Percentiles rank a stretch among this genome's conserved stretches.
Conservation (phyloP, 2,888 invertebrate genomes). For the Stenotaenia linearis region DNA sequence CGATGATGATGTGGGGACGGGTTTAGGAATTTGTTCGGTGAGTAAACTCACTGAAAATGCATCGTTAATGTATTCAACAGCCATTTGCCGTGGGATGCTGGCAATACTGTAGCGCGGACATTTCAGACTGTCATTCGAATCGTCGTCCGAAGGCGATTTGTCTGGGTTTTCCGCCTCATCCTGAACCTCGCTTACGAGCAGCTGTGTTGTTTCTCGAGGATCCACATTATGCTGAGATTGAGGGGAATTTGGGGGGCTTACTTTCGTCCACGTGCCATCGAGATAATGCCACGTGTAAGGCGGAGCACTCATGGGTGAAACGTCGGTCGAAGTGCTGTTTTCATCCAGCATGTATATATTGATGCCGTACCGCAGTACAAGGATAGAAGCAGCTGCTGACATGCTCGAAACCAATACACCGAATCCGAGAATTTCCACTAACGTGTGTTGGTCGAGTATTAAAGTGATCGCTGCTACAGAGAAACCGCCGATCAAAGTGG, state of each 20-base stretch:
- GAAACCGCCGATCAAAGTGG: slow-evolving; percentile 29
- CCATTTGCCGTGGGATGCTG: slow-evolving; percentile 15
- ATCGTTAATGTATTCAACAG: slow-evolving; percentile 35
- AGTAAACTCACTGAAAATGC: slow-evolving; percentile 34
- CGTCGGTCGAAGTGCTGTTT: background rate
- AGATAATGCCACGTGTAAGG: background rate
- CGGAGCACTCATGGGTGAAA: background rate
- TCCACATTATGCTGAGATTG: background rate
- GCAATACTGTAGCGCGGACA: background rate
- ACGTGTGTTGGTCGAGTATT: slow-evolving; percentile 33
- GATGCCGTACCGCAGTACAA: slow-evolving; percentile 35
- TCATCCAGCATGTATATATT: background rate
- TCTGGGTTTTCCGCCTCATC: background rate
- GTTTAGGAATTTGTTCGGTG: slow-evolving; percentile 36
- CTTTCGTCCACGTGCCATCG: background rate
- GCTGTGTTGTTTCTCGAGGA: slow-evolving; percentile 12
- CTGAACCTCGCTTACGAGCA: background rate
- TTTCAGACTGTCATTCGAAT: background rate
- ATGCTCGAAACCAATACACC: slow-evolving; percentile 36
- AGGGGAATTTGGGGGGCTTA: background rate
- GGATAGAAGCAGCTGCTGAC: slow-evolving; percentile 35
- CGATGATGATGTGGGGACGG: slow-evolving; percentile 34
- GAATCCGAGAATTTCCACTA: slow-evolving; percentile 37
- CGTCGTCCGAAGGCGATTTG: background rate
- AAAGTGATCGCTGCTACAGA: slow-evolving; percentile 31